Evolutionary conservation across 2,888 invertebrate species (phyloP).

Genomic region (Periphyllus acericola): DNA sequence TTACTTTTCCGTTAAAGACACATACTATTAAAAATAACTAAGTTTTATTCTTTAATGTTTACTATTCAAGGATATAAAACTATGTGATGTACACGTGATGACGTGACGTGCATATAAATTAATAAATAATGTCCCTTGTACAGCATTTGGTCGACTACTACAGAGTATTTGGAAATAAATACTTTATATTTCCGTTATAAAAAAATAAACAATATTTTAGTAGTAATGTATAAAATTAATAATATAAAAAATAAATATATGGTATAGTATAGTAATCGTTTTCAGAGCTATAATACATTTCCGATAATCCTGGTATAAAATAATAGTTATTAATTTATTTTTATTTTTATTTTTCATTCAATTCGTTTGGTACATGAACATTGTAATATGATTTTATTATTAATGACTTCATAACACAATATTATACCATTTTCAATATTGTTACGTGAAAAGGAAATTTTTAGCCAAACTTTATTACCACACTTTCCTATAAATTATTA

Average conservation of each 20-base stretch:
- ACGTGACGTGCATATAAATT: too few species aligned
- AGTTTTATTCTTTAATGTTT: too few species aligned
- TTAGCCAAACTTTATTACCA: not conserved
- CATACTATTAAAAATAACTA: too few species aligned
- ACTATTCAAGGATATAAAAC: too few species aligned
- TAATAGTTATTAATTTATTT: not conserved
- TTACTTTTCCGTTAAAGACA: too few species aligned
- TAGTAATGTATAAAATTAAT: not conserved
- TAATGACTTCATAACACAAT: not conserved
- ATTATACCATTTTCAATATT: not conserved
- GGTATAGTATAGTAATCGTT: not conserved
- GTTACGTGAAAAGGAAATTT: not conserved
- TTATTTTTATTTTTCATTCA: not conserved
- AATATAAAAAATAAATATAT: not conserved
- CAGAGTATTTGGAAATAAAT: not conserved
- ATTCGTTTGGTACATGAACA: not conserved
- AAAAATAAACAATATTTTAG: not conserved
- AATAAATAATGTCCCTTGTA: not conserved
- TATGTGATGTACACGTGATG: too few species aligned
- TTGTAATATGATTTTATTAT: not conserved
- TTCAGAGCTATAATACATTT: not conserved
- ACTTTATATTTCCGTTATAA: not conserved
- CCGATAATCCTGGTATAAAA: not conserved
- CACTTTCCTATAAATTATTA: not conserved
- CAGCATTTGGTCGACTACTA: not conserved